phyloP scores from a whole-genome alignment of 2,888 invertebrate species.

The Macaria liturata region DNA sequence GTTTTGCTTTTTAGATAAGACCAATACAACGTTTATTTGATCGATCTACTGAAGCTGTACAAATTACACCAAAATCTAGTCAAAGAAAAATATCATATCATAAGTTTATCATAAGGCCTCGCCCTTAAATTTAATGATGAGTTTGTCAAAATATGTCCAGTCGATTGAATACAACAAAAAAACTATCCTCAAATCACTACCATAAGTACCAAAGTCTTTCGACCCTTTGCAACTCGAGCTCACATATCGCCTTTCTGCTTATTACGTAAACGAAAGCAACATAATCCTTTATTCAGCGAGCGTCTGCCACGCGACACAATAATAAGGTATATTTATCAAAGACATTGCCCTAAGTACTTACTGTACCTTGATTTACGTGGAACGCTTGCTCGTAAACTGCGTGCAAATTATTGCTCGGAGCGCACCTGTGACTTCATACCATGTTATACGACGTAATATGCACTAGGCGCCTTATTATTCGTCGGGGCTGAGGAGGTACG shows the following conservation, averaged over 20 bases:
- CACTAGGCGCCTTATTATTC: no score
- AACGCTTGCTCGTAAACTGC: constrained; percentile 41
- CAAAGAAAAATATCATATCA: no score
- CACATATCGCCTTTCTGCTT: constrained; percentile 28
- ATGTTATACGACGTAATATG: background rate
- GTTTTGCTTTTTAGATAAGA: no score
- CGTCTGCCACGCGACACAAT: constrained; percentile 51
- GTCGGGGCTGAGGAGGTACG: no score
- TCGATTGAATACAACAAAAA: no score
- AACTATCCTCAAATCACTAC: no score
- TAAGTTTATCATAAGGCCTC: no score
- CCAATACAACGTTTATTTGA: no score
- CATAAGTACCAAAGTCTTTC: constrained; percentile 2
- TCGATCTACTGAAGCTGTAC: no score
- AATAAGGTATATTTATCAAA: constrained; percentile 73
- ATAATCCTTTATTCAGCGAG: constrained; percentile 48
- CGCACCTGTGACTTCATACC: constrained; percentile 59
- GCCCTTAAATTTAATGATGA: no score
- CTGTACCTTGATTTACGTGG: constrained; percentile 63
- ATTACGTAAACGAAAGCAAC: constrained; percentile 40
- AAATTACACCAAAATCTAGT: no score
- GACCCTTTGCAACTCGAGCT: constrained; percentile 17
- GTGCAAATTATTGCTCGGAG: constrained; percentile 65
- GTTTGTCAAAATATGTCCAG: no score
- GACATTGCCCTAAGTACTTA: constrained; percentile 49